Base-by-base conservation (phyloP, 2,888 invertebrate genomes). In the Sphecodes monilicornis region DNA sequence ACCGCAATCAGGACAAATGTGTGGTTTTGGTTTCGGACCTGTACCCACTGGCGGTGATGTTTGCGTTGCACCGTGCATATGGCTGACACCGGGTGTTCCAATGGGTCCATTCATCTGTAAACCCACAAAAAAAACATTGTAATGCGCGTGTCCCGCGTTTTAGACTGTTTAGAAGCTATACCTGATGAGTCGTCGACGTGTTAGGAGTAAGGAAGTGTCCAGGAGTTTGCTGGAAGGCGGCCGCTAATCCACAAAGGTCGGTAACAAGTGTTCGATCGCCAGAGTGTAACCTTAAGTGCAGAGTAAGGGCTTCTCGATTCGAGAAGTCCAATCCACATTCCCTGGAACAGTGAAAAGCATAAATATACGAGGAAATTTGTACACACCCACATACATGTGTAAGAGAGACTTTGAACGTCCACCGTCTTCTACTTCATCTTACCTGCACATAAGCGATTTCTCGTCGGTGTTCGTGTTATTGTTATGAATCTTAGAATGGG, bases 191-290 rank as follows among this genome's bases (percentile, higher is more conserved):
- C 82, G 92, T 92, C 73, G 93, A 92, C 68, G 94, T 92, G 84
- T 95, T 95, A 16, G 94, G 93, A 36, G 94, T 94, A 46, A 94
- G 95, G 82, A 97, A 96, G 86, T 97, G 96, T 54, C 97, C 96
- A 81, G 97, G 97, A 70, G 94, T 93, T 88, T 95, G 95, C 94
- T 97, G 97, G 93, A 97, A 95, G 88, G 97, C 97, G 82, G 97
- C 97, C 50, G 97, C 97, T 91, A 97, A 95, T 91, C 97, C 97
- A 95, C 97, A 97, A 93, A 97, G 96, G 95, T 97, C 97, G 82
- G 97, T 97, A 90, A 97, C 97, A 91, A 97, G 96, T 88, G 97
- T 97, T 93, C 97, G 96, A 95, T 97, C 97, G 86, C 97, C 97
- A 80, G 97, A 97, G 95, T 98, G 98, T 92, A 97, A 96, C 87